Conservation (phyloP, 1,140 invertebrate genomes). For the Danaus melanippus region DNA sequence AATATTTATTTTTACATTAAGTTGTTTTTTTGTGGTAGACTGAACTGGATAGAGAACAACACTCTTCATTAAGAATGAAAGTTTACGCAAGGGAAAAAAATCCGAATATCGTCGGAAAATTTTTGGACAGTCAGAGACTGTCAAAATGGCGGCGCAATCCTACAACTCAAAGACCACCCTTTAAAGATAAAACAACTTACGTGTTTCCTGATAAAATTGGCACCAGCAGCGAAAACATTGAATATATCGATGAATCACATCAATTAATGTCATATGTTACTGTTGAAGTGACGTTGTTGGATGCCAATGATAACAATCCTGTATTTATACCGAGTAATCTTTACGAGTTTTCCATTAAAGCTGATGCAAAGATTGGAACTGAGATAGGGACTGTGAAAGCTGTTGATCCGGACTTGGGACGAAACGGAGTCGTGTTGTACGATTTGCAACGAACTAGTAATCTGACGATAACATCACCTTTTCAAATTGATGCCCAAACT, state of each 20-base stretch:
- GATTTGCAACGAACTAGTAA: slow-evolving; percentile 81
- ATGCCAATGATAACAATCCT: slow-evolving; percentile 91
- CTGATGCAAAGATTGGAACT: slow-evolving; percentile 77
- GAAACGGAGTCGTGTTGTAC: slow-evolving; percentile 86
- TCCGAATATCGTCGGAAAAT: slow-evolving; percentile 73
- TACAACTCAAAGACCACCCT: slow-evolving; percentile 21
- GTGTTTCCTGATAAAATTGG: slow-evolving; percentile 67
- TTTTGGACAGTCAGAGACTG: slow-evolving; percentile 49
- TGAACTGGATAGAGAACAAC: slow-evolving; percentile 84
- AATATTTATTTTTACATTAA: slow-evolving; percentile 3
- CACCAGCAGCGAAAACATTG: slow-evolving; percentile 53
- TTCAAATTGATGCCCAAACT: slow-evolving; percentile 80
- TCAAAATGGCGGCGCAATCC: slow-evolving; percentile 53
- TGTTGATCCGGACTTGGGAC: slow-evolving; percentile 84
- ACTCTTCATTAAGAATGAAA: slow-evolving; percentile 78
- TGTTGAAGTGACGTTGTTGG: slow-evolving; percentile 86
- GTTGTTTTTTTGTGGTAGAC: slow-evolving; percentile 68
- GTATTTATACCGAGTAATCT: slow-evolving; percentile 86
- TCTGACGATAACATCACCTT: slow-evolving; percentile 76
- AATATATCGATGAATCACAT: slow-evolving; percentile 51
- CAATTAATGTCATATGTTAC: slow-evolving; percentile 76
- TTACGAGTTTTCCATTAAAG: slow-evolving; percentile 82
- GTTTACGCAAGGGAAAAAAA: slow-evolving; percentile 84
- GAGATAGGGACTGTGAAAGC: slow-evolving; percentile 84
- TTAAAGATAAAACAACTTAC: slow-evolving; percentile 63